Conservation (phyloP, 2,888 invertebrate genomes). For the Synanthedon myopaeformis region DNA sequence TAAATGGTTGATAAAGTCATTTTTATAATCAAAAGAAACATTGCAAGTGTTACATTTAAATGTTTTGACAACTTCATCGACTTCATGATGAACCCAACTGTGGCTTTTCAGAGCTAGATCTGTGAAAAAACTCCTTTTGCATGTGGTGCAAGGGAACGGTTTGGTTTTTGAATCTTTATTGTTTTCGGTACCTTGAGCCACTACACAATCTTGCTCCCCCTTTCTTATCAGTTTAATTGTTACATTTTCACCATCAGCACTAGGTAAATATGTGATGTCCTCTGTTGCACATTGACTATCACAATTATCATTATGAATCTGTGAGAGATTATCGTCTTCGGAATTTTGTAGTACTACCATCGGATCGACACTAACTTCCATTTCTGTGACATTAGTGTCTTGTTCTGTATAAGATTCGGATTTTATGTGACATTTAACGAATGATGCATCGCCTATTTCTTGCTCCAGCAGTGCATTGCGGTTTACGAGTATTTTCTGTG, state of each 20-base stretch:
- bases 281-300: slow-evolving; percentile 9
- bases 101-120: slow-evolving; percentile 74
- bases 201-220: slow-evolving; percentile 8
- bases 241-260: slow-evolving; percentile 27
- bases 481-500: slow-evolving; percentile 69
- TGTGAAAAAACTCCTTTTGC: slow-evolving; percentile 65
- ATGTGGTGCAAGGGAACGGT: slow-evolving; percentile 67
- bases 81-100: slow-evolving; percentile 66
- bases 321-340: slow-evolving; percentile 35
- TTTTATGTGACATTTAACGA: slow-evolving; percentile 16
- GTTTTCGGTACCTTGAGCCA: slow-evolving; percentile 8
- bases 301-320: slow-evolving; percentile 14
- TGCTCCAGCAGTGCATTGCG: slow-evolving; percentile 41
- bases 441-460: background rate
- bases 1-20: slow-evolving; percentile 73
- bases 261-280: slow-evolving; percentile 37
- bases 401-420: slow-evolving; percentile 16
- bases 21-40: slow-evolving; percentile 72
- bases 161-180: slow-evolving; percentile 27
- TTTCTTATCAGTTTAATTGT: slow-evolving; percentile 46
- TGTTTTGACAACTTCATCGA: slow-evolving; percentile 24
- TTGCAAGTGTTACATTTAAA: slow-evolving; percentile 71
- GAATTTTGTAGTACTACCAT: slow-evolving; percentile 75
- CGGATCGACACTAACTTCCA: slow-evolving; percentile 78
- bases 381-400: slow-evolving; percentile 54